These are phyloP conservation scores for Apoda limacodes DNA, from an alignment of 2,888 invertebrate genomes.

Conservation along the genomic window DNA sequence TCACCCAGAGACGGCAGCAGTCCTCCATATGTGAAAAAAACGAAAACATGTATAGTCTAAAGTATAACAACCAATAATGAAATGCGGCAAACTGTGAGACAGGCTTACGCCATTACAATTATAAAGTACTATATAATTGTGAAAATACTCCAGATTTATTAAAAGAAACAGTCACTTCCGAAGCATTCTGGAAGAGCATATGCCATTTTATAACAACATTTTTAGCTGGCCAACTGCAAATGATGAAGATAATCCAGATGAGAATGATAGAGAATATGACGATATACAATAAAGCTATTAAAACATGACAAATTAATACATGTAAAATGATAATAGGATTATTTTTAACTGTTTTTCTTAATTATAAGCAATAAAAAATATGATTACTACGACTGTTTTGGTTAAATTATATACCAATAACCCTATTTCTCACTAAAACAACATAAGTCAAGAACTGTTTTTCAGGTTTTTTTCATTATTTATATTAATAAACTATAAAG, in stretches of 20 bases:
- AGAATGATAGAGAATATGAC: conserved; percentile 14
- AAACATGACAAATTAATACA: conserved; percentile 13
- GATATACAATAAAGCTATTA: conserved; percentile 14
- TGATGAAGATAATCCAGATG: conserved; percentile 15
- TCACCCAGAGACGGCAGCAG: too few relatives aligned
- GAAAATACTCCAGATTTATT: too few relatives aligned
- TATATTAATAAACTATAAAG: conserved; percentile 9
- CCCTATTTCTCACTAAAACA: too few relatives aligned
- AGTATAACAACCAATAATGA: too few relatives aligned
- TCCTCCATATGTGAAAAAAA: too few relatives aligned
- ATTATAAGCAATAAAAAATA: conserved; percentile 14
- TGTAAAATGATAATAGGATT: conserved; percentile 12
- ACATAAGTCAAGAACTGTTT: conserved; percentile 11
- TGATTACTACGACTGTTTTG: conserved; percentile 10
- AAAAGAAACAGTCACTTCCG: too few relatives aligned
- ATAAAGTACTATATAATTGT: too few relatives aligned
- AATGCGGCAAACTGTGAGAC: too few relatives aligned
- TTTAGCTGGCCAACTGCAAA: conserved; percentile 15
- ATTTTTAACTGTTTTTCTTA: conserved; percentile 14
- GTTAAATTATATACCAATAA: conserved; percentile 9
- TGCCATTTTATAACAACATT: conserved; percentile 16
- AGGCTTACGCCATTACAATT: too few relatives aligned
- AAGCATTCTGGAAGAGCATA: conserved; percentile 15
- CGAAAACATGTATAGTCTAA: too few relatives aligned
- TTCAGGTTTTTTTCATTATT: conserved; percentile 8